Evolutionary conservation across 2,888 invertebrate species (phyloP), one percentile per base, ranked within the genome.

Genomic region (Harmothoe impar): DNA sequence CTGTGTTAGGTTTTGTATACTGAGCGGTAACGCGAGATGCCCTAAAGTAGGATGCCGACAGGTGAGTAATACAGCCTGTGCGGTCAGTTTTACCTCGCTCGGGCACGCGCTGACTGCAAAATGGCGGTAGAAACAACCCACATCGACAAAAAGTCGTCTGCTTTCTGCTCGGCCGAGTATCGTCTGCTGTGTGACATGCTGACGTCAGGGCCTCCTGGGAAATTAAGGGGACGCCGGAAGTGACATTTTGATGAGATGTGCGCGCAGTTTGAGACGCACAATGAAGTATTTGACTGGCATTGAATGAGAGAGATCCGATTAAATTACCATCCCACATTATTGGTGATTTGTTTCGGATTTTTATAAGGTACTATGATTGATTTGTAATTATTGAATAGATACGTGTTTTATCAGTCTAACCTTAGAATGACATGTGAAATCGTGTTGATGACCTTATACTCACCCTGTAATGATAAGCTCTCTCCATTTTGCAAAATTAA

Each of bases 261-360:
- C n/a, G 62, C 17, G 23, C n/a, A 62, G 62, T n/a, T n/a, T 20
- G 20, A 62, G 62, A n/a, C 62, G 62, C 23, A 62, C 23, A 62
- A 62, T 62, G 62, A 62, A 62, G 62, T 62, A 62, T 62, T 62
- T 62, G 62, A 62, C 62, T n/a, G 62, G 62, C 62, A n/a, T 62
- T 62, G 62, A 62, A 62, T 62, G n/a, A 3, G 62, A 62, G 1
- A 62, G 62, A 62, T 62, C 62, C 1, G 62, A 62, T 62, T 62
- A 62, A 62, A 62, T 62, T 62, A 62, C 62, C 62, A 62, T 20
- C 43, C 23, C 23, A 62, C 62, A 62, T 62, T 62, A 20, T n/a
- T 62, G 62, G 62, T 62, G n/a, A 62, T 62, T 62, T 62, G 62
- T 62, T 62, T 62, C 62, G 3, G n/a, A 20, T 62, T 62, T 62